Percentiles rank a stretch among this genome's conserved stretches.
phyloP scores from a whole-genome alignment of 2,113 vertebrate species.

The Hassar affinis region DNA sequence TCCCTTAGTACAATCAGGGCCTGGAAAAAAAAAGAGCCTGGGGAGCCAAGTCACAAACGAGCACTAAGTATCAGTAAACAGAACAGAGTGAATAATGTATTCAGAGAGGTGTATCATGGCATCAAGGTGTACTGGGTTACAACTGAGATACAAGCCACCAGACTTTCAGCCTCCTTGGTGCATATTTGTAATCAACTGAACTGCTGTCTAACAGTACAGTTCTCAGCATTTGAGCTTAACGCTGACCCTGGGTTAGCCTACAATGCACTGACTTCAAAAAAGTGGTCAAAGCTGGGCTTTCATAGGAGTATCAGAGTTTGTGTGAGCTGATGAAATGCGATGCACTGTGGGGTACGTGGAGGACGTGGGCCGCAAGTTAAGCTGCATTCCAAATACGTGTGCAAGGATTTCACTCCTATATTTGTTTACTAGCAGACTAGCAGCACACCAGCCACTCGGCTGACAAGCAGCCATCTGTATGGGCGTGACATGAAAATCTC shows the following conservation, averaged over 20 bases:
- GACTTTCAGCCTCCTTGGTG: not conserved
- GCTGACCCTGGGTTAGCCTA: not conserved
- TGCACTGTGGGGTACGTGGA: conserved; percentile 19
- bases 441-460: conserved; percentile 31
- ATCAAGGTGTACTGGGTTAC: no score
- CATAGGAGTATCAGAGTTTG: conserved; percentile 1
- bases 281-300: no score
- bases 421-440: conserved; percentile 42
- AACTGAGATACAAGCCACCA: not conserved
- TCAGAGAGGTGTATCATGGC: not conserved
- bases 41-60: not conserved
- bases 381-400: conserved; percentile 8
- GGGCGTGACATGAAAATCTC: conserved; percentile 31
- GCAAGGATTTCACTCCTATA: conserved; percentile 19
- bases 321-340: conserved; percentile 13
- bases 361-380: conserved; percentile 35
- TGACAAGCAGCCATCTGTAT: conserved; percentile 40
- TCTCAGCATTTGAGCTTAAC: not conserved
- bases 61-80: not conserved
- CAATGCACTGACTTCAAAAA: not conserved
- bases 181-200: not conserved
- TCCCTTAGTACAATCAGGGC: not conserved
- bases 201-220: not conserved
- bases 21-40: not conserved
- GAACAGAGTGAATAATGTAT: conserved; percentile 1